Conservation (phyloP, 2,888 invertebrate species). For the Arenicola marina region DNA sequence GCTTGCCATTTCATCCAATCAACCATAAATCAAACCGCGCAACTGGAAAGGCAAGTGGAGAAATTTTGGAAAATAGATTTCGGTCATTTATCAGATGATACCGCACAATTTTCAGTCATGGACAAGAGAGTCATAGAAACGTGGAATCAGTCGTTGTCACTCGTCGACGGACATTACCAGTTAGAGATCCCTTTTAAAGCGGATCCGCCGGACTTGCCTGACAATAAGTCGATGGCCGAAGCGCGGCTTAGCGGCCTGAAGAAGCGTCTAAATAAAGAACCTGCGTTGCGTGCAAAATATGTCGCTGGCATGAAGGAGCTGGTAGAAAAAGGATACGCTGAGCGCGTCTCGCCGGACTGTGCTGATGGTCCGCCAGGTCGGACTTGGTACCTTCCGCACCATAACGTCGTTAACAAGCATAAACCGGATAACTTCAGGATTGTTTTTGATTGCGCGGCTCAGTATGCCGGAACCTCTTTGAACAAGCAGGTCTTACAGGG, state of each 20-base stretch:
- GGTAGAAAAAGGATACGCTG: constrained; percentile 1
- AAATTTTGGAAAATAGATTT: constrained; percentile 4
- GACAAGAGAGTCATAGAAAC: neutral
- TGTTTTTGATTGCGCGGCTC: constrained; percentile 17
- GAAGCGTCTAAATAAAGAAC: neutral
- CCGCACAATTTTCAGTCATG: neutral
- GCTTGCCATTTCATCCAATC: neutral
- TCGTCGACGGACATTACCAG: constrained; percentile 2
- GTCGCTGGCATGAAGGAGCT: neutral
- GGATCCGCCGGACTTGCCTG: neutral
- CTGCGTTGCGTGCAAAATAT: neutral
- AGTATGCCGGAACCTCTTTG: constrained; percentile 9
- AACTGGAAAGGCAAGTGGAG: neutral
- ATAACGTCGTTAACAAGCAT: constrained; percentile 11
- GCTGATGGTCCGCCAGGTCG: neutral
- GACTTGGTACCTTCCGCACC: constrained; percentile 30
- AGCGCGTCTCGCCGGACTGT: neutral
- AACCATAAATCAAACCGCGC: neutral
- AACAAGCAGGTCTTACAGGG: constrained; percentile 27
- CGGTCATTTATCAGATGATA: neutral
- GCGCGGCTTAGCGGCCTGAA: neutral
- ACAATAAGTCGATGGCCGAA: constrained; percentile 12
- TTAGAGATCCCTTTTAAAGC: constrained; percentile 6
- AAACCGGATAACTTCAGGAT: constrained; percentile 14
- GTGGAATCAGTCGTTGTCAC: neutral